Base-by-base conservation (phyloP, 2,113 vertebrate genomes). In the Chionodraco myersi region DNA sequence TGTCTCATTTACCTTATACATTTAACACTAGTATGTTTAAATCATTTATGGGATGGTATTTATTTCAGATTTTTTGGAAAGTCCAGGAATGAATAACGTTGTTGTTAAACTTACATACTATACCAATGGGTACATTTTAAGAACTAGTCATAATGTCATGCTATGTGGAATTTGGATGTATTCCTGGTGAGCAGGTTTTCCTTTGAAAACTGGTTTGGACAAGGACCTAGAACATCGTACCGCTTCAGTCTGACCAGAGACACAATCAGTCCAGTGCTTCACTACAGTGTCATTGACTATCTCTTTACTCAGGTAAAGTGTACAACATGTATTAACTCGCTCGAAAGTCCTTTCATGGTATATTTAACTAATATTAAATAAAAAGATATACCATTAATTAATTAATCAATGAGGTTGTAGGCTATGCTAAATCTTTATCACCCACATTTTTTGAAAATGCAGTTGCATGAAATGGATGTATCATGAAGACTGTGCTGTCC, bases 301-400 rank as follows among this genome's bases (percentile, higher is more conserved):
- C 96, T 98, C 14, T 99, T 99, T 14, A 95, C 96, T 61, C 98
- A 99, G 96, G 98, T 99, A 88, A 58, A 67, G n/a, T 36, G 23
- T 16, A 36, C 30, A 41, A 59, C 48, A 30, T 30, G 3, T 30
- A 30, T 30, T 30, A 30, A 30, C 30, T 30, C 3, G 30, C 30
- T 30, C 0, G 30, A 30, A 30, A 12, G 15, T 63, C 1, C 53
- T 60, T 26, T n/a, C 11, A 49, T 1, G 1, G 15, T 21, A 60
- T 48, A 18, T 53, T 21, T 36, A 15, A 36, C 49, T 61, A 30
- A 30, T 30, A 30, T 30, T 30, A 30, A 30, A 30, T 30, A 30
- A 30, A 30, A 30, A 30, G 4, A 30, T 30, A 30, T 30, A 30
- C 30, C 30, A 30, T 30, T 30, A 30, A 30, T 30, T 30, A 30